phyloP scores from a whole-genome alignment of 2,113 vertebrate genomes.

The Larimichthys polyactis region DNA sequence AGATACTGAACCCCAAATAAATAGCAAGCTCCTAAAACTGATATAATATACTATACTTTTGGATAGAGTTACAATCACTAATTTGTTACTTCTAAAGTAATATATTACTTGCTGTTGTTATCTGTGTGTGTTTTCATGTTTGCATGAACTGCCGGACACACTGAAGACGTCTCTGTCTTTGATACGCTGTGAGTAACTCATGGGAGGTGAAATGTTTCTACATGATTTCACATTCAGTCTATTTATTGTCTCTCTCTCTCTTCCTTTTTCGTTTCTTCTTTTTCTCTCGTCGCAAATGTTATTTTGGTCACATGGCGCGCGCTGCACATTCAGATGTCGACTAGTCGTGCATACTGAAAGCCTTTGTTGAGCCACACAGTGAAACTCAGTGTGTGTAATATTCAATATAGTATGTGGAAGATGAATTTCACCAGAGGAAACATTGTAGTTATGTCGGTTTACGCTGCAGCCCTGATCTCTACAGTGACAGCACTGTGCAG shows the following conservation, averaged over 20 bases:
- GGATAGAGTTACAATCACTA: neutral
- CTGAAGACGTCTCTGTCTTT: too few species aligned
- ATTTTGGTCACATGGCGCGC: neutral
- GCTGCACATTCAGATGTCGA: conserved; percentile 14
- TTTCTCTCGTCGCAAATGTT: neutral
- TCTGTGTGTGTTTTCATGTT: neutral
- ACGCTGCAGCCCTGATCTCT: neutral
- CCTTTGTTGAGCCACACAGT: neutral
- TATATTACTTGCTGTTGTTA: neutral
- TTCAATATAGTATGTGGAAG: neutral
- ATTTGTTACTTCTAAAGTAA: neutral
- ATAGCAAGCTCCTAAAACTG: too few species aligned
- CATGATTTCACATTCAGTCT: neutral
- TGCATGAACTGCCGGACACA: too few species aligned
- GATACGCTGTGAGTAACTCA: neutral
- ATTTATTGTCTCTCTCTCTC: neutral
- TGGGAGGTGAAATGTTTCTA: too few species aligned
- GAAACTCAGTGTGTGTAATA: neutral
- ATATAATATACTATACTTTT: neutral
- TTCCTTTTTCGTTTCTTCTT: neutral
- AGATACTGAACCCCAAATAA: too few species aligned
- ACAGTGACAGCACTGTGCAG: neutral
- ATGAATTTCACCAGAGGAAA: neutral
- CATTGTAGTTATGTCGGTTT: neutral
- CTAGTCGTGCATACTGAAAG: conserved; percentile 1